A percentile compares a stretch with the other conserved stretches of the same genome.
Conservation (phyloP, 2,113 vertebrate genomes). For the Phocoena sinus region DNA sequence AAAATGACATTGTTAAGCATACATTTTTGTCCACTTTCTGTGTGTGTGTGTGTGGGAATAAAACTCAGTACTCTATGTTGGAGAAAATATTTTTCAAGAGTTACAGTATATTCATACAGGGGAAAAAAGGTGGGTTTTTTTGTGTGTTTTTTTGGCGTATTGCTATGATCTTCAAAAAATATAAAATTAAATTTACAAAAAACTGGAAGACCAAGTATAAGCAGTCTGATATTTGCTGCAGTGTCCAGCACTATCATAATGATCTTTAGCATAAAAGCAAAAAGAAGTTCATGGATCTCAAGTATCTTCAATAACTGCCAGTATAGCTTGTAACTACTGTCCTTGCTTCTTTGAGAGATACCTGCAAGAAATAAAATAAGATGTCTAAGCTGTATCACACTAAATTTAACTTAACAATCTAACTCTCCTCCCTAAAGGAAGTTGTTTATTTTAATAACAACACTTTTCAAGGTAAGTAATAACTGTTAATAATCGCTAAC, state of each 20-base stretch:
- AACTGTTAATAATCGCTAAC: background rate
- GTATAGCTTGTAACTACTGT: conserved; percentile 82
- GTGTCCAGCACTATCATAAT: conserved; percentile 83
- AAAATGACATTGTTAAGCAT: background rate
- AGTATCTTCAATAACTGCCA: conserved; percentile 74
- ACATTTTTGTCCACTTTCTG: conserved; percentile 14
- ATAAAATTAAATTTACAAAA: conserved; percentile 75
- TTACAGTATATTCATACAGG: conserved; percentile 73
- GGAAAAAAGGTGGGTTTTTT: conserved; percentile 40
- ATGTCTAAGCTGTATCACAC: background rate
- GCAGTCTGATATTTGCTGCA: conserved; percentile 80
- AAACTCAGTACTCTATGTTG: conserved; percentile 67
- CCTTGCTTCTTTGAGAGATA: conserved; percentile 97
- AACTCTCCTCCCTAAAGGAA: background rate
- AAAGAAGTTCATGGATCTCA: conserved; percentile 75
- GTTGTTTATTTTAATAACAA: background rate
- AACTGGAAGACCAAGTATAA: conserved; percentile 83
- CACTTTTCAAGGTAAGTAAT: background rate
- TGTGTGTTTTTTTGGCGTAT: conserved; percentile 77
- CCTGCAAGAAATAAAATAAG: conserved; percentile 81
- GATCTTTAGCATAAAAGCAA: conserved; percentile 78
- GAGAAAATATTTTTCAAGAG: conserved; percentile 70
- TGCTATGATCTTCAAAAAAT: conserved; percentile 80
- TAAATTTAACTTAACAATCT: background rate
- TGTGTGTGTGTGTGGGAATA: background rate